A percentile compares a stretch with the other conserved stretches of the same genome.
phyloP scores from a whole-genome alignment of 2,113 vertebrate species.

The Glaucidium brasilianum region DNA sequence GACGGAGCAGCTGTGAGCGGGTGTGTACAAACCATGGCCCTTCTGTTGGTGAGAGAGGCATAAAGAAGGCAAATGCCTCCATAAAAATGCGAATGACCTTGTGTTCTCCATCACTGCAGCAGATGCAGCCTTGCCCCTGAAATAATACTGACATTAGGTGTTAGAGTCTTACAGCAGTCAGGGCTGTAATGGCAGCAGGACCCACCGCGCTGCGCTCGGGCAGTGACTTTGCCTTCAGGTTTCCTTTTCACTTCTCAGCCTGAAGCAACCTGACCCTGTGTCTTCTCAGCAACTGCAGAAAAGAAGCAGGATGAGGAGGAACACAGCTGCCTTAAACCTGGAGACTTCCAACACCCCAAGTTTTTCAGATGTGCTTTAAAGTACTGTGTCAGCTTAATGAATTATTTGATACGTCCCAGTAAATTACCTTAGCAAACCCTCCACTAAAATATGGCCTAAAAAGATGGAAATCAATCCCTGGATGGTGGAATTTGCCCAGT shows the following conservation, averaged over 20 bases:
- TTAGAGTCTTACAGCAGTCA: rapidly evolving
- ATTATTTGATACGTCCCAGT: background rate
- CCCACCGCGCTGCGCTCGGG: rapidly evolving
- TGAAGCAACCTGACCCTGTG: rapidly evolving
- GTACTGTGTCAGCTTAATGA: background rate
- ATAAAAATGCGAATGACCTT: background rate
- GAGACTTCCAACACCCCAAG: background rate
- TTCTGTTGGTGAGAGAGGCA: background rate
- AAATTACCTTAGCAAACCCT: background rate
- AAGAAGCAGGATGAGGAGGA: background rate
- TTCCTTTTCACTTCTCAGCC: background rate
- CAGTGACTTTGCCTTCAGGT: background rate
- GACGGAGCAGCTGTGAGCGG: rapidly evolving
- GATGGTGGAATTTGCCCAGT: background rate
- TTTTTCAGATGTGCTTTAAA: background rate
- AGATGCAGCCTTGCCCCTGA: background rate
- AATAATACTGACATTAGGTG: rapidly evolving
- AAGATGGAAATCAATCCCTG: constrained; percentile 8
- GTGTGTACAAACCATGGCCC: rapidly evolving
- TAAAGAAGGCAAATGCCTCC: background rate
- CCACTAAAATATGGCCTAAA: background rate
- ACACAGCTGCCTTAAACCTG: background rate
- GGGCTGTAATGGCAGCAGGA: background rate
- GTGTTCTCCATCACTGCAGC: background rate
- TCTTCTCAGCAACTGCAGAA: background rate